Conservation (phyloP, 37 sponge, comb jelly and placozoan genomes). For the Cladorhizidae sp. region DNA sequence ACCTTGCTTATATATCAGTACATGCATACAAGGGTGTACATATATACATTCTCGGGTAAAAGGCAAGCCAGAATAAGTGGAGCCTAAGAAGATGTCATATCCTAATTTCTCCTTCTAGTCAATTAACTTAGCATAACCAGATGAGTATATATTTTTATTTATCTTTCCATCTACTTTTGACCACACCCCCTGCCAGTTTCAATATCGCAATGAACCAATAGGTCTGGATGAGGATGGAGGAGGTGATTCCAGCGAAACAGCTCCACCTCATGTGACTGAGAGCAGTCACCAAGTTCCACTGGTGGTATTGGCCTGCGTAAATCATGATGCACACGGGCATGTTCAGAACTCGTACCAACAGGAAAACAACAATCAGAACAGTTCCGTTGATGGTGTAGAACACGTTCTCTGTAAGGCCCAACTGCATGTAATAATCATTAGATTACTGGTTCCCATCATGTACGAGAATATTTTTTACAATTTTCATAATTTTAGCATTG, state of each 20-base stretch:
- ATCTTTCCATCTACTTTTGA: neutral
- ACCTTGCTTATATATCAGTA: no score
- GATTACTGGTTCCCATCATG: neutral
- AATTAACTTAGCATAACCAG: no score
- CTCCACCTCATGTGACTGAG: neutral
- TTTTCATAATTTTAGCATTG: constrained; percentile 19
- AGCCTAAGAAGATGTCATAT: no score
- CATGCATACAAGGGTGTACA: no score
- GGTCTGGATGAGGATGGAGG: neutral
- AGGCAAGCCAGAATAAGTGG: no score
- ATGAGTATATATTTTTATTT: no score
- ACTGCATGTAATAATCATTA: constrained; percentile 6
- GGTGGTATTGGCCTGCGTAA: constrained; percentile 41
- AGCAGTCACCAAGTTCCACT: constrained; percentile 19
- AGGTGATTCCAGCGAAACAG: constrained; percentile 1
- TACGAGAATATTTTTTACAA: neutral
- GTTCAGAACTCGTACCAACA: constrained; percentile 25
- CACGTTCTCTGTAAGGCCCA: constrained; percentile 1
- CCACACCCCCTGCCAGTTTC: neutral
- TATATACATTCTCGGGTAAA: no score
- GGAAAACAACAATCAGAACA: neutral
- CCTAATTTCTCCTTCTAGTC: no score
- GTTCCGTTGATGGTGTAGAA: constrained; percentile 24
- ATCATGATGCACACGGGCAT: constrained; percentile 16
- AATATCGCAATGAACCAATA: constrained; percentile 13